Evolutionary conservation across 2,113 vertebrate species (phyloP).

Genomic region (Cheilinus undulatus): DNA sequence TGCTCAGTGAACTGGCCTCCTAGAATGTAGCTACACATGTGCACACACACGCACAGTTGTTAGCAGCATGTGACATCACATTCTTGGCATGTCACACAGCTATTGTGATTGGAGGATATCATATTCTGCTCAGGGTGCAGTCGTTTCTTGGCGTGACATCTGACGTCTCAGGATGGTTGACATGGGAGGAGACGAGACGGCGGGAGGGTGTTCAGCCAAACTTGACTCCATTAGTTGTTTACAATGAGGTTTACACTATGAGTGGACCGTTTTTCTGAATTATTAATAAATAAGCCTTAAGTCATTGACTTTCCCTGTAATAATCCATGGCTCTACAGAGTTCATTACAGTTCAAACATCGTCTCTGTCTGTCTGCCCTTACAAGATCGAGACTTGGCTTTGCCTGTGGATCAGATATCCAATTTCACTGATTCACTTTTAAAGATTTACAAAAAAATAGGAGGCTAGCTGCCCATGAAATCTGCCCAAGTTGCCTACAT

Average conservation of each 20-base stretch:
- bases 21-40: constrained; percentile 10
- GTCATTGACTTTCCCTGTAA: constrained; percentile 19
- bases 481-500: too few relatives aligned
- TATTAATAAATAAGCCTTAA: constrained; percentile 4
- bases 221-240: neutral
- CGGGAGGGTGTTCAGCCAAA: neutral
- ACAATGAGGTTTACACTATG: neutral
- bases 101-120: constrained; percentile 59
- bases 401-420: too few relatives aligned
- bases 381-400: too few relatives aligned
- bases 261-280: neutral
- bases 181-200: neutral
- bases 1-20: neutral
- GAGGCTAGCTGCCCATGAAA: too few relatives aligned
- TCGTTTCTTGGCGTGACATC: constrained; percentile 51
- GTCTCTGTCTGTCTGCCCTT: too few relatives aligned
- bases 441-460: too few relatives aligned
- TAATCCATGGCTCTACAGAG: too few relatives aligned
- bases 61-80: constrained; percentile 49
- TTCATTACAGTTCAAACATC: too few relatives aligned
- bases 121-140: constrained; percentile 26
- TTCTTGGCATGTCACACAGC: constrained; percentile 42
- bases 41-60: constrained; percentile 38
- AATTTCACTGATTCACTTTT: too few relatives aligned
- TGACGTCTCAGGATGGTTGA: constrained; percentile 43